Conservation (phyloP, 1,140 invertebrate genomes). For the Conus betulinus region DNA sequence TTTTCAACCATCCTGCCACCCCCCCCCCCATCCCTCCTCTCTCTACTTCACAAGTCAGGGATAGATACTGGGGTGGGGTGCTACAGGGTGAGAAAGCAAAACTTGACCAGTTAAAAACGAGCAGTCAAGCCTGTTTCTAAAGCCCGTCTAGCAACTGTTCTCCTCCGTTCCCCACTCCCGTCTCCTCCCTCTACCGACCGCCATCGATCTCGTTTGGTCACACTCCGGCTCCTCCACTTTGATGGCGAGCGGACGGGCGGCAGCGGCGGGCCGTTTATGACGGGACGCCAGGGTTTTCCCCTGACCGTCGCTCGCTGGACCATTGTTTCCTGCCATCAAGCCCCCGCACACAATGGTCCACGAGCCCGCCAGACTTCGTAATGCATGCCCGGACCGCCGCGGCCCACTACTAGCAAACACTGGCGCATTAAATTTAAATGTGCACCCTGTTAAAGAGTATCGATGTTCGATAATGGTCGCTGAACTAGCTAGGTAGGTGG, state of each 20-base stretch:
- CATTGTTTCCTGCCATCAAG: neutral
- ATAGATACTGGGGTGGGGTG: too few relatives aligned
- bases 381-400: neutral
- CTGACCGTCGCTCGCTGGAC: neutral
- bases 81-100: too few relatives aligned
- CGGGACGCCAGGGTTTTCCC: neutral
- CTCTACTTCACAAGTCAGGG: too few relatives aligned
- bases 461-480: neutral
- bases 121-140: neutral
- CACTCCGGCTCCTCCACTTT: neutral
- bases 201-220: neutral
- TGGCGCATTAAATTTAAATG: constrained; percentile 32
- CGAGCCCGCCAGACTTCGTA: neutral
- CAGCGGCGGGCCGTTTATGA: neutral
- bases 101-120: neutral
- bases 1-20: too few relatives aligned
- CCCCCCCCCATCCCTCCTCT: too few relatives aligned
- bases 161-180: too few relatives aligned
- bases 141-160: too few relatives aligned
- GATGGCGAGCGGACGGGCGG: neutral
- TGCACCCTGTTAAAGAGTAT: constrained; percentile 18
- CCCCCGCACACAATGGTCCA: neutral
- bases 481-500: neutral
- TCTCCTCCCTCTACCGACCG: neutral
- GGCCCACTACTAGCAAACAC: constrained; percentile 12